Evolutionary conservation across 2,113 vertebrate genomes (phyloP).

Genomic region (Otus sunia): DNA sequence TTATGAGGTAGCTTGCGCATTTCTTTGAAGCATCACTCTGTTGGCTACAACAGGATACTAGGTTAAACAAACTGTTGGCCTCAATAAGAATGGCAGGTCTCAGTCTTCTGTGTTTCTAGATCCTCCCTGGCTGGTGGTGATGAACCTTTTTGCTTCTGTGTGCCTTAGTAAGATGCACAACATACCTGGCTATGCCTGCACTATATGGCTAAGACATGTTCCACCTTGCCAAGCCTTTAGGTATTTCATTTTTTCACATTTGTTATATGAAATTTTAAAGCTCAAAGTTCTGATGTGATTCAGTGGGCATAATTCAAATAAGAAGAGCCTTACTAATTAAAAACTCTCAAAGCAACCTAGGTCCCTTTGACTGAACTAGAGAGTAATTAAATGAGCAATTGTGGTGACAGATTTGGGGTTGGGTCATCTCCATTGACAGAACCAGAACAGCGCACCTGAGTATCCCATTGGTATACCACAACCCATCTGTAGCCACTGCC

Average conservation of each 20-base stretch:
- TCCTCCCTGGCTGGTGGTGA: not conserved
- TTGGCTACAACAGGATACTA: not conserved
- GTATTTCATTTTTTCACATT: not conserved
- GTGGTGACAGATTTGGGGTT: not conserved
- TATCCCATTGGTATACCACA: not conserved
- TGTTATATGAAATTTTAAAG: not conserved
- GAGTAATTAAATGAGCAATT: not conserved
- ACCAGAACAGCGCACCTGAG: not conserved
- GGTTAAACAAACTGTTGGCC: not conserved
- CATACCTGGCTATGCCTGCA: not conserved
- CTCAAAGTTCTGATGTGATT: not conserved
- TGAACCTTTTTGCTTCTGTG: rapidly evolving
- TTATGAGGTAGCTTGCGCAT: not conserved
- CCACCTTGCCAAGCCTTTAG: not conserved
- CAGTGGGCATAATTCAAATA: not conserved
- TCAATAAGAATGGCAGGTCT: not conserved
- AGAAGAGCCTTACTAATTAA: not conserved
- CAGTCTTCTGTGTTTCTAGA: not conserved
- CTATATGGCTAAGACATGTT: not conserved
- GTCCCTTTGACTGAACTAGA: not conserved
- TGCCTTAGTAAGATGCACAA: not conserved
- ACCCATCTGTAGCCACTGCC: not conserved
- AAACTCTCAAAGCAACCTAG: not conserved
- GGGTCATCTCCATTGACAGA: not conserved
- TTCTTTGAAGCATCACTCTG: not conserved